Evolutionary conservation across 2,113 vertebrate species (phyloP).

Genomic region (Caracal caracal): DNA sequence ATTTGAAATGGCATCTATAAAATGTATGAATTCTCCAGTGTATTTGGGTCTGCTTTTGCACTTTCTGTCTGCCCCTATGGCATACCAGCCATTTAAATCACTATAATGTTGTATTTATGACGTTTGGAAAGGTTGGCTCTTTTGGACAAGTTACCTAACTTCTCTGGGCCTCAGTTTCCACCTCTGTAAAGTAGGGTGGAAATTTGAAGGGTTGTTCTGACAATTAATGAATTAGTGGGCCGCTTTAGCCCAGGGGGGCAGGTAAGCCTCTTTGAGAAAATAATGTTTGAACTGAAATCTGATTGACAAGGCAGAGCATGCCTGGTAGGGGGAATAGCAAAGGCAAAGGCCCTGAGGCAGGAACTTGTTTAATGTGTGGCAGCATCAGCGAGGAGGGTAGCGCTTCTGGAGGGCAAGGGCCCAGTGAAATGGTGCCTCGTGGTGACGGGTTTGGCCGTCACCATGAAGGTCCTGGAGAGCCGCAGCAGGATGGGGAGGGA

Average conservation of each 20-base stretch:
- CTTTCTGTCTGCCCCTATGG: neutral
- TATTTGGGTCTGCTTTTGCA: neutral
- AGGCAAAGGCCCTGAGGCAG: neutral
- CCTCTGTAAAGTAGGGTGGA: conserved; percentile 19
- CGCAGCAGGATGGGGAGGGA: neutral
- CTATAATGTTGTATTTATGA: neutral
- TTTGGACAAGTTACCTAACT: conserved; percentile 2
- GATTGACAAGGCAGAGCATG: neutral
- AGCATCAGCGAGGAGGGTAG: neutral
- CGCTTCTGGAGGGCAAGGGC: neutral
- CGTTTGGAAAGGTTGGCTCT: neutral
- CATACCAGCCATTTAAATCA: neutral
- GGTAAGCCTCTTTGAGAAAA: neutral
- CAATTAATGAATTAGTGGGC: neutral
- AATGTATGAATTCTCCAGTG: neutral
- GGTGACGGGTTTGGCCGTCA: neutral
- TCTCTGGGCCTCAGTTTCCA: conserved; percentile 27
- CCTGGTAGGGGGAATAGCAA: neutral
- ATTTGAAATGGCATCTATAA: neutral
- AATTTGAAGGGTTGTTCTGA: neutral
- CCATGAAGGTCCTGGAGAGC: neutral
- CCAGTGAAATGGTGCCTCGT: neutral
- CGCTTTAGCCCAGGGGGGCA: neutral
- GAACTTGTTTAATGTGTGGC: neutral
- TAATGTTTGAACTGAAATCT: conserved; percentile 11